A percentile compares a stretch with the other conserved stretches of the same genome.
phyloP scores from a whole-genome alignment of 2,797 vertebrate species.

The Anguilla marmorata region DNA sequence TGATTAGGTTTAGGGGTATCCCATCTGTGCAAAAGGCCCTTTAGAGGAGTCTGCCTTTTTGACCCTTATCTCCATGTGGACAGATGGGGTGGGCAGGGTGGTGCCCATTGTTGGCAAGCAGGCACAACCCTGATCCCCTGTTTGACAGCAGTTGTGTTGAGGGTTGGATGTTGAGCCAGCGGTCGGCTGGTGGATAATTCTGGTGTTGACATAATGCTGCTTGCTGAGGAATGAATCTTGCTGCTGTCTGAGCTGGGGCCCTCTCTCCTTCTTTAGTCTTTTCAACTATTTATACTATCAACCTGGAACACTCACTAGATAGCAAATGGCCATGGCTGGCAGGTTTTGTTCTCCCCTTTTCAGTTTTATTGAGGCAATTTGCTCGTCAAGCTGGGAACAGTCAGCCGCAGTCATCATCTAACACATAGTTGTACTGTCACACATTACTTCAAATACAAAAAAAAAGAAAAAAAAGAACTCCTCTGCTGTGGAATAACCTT shows the following conservation, averaged over 20 bases:
- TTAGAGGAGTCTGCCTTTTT: slow-evolving; percentile 16
- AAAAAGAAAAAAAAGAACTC: no score
- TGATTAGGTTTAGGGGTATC: background rate
- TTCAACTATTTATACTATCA: background rate
- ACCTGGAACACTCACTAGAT: background rate
- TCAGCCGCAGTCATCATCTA: background rate
- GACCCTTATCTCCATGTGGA: slow-evolving; percentile 21
- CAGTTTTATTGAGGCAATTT: background rate
- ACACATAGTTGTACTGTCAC: background rate
- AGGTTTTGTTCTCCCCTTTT: background rate
- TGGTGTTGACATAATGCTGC: background rate
- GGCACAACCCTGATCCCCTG: background rate
- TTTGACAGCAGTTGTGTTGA: background rate
- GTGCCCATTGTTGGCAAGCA: background rate
- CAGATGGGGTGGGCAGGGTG: background rate
- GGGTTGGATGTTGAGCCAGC: background rate
- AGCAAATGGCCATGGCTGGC: background rate
- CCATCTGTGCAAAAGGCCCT: background rate
- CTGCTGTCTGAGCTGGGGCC: background rate
- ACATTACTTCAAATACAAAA: no score
- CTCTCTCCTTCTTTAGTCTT: background rate
- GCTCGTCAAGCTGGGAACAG: background rate
- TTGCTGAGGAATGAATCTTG: background rate
- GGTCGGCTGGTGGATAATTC: slow-evolving; percentile 2
- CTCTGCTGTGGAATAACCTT: no score